phyloP scores from a whole-genome alignment of 2,888 invertebrate species.

The Temnothorax rugatulus region DNA sequence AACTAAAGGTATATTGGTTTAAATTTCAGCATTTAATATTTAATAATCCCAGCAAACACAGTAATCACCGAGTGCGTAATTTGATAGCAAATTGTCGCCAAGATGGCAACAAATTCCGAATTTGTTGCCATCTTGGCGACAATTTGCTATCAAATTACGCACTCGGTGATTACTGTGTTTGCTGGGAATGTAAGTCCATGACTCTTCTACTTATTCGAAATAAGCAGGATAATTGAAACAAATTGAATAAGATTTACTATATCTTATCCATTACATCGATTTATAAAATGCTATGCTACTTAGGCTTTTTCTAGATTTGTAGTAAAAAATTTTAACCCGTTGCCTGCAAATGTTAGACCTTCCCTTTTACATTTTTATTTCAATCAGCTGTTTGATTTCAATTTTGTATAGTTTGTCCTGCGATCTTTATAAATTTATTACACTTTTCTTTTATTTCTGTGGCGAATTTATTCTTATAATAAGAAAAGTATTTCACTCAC shows the following conservation, averaged over 20 bases:
- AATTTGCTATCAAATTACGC: too few relatives aligned
- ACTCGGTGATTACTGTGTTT: too few relatives aligned
- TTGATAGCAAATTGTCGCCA: too few relatives aligned
- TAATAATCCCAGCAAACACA: too few relatives aligned
- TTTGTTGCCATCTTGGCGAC: too few relatives aligned
- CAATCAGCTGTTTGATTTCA: neutral
- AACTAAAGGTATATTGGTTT: too few relatives aligned
- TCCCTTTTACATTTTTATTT: neutral
- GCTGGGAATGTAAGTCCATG: neutral
- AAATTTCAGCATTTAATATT: too few relatives aligned
- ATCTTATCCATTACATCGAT: neutral
- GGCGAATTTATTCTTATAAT: neutral
- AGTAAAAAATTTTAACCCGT: neutral
- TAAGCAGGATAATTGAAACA: neutral
- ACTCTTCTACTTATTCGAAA: neutral
- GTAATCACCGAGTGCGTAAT: too few relatives aligned
- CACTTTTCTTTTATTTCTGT: neutral
- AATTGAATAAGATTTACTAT: neutral
- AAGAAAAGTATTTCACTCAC: constrained; percentile 87
- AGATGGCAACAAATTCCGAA: too few relatives aligned
- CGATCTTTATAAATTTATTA: neutral
- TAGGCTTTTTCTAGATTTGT: neutral
- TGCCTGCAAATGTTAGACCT: neutral
- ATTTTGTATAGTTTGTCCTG: neutral
- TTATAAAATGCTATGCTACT: neutral